Conservation (phyloP, 2,797 vertebrate species). For the Vespertilio murinus region DNA sequence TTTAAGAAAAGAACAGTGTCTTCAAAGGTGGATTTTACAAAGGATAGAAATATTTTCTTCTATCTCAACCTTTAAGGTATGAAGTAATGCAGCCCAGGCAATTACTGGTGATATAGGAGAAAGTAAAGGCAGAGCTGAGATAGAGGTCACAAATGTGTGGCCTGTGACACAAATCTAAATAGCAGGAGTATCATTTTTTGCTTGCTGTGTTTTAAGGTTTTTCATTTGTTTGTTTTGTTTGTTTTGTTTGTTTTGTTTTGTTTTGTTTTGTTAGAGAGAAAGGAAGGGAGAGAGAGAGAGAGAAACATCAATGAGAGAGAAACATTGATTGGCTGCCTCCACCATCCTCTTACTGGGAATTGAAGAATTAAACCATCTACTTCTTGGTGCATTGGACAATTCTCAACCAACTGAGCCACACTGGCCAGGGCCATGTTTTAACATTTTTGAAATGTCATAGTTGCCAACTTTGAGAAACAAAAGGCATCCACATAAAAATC, state of each 20-base stretch:
- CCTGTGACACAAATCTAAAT: background rate
- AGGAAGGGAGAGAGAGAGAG: too few relatives aligned
- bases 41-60: background rate
- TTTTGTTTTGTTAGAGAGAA: too few relatives aligned
- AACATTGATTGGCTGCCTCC: too few relatives aligned
- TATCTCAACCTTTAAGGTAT: background rate
- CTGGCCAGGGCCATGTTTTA: too few relatives aligned
- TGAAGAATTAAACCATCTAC: too few relatives aligned
- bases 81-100: background rate
- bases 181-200: background rate
- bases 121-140: background rate
- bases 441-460: background rate
- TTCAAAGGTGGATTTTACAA: conserved; percentile 4
- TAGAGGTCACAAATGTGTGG: background rate
- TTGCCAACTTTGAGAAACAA: background rate
- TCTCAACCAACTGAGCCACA: too few relatives aligned
- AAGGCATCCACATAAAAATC: background rate
- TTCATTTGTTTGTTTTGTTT: too few relatives aligned
- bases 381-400: too few relatives aligned
- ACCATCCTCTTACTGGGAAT: too few relatives aligned
- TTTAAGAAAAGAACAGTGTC: conserved; percentile 15
- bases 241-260: too few relatives aligned
- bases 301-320: too few relatives aligned
- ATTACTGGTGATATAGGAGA: background rate
- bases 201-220: background rate